phyloP scores from a whole-genome alignment of 2,113 vertebrate genomes.

The Paradoxurus hermaphroditus region DNA sequence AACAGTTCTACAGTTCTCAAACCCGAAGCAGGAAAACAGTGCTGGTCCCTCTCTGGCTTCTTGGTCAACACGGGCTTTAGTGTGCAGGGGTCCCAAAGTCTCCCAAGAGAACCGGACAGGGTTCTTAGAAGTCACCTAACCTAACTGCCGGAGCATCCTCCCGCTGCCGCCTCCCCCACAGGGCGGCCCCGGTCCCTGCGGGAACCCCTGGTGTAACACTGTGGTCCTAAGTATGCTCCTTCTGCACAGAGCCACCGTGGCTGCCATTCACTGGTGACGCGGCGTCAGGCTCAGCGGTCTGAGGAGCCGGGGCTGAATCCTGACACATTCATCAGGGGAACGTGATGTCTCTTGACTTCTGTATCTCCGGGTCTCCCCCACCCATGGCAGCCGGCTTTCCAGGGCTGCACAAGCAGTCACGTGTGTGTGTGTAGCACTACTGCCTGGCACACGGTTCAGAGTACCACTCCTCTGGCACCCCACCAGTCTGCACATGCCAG shows the following conservation, averaged over 20 bases:
- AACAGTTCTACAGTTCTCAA: not conserved
- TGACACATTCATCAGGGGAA: not conserved
- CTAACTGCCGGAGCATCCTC: not conserved
- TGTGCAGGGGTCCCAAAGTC: not conserved
- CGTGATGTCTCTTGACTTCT: not conserved
- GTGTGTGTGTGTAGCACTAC: not conserved
- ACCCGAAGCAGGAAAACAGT: not conserved
- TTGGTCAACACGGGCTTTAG: not conserved
- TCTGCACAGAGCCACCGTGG: not conserved
- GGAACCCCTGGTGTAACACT: not conserved
- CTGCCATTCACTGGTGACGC: not conserved
- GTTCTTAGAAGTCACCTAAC: not conserved
- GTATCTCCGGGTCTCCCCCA: not conserved
- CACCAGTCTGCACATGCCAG: not conserved
- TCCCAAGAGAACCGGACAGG: not conserved
- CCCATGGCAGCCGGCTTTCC: not conserved
- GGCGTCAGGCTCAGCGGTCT: not conserved
- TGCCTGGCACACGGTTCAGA: not conserved
- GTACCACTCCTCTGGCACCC: not conserved
- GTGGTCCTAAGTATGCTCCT: not conserved
- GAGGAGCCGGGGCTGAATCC: not conserved
- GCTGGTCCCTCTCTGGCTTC: not conserved
- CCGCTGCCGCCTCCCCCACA: not conserved
- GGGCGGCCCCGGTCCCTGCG: too few relatives aligned
- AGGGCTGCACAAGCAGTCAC: not conserved